Evolutionary conservation across 2,888 invertebrate genomes (phyloP), one percentile per base, ranked within the genome.

Genomic region (Hyalella azteca): DNA sequence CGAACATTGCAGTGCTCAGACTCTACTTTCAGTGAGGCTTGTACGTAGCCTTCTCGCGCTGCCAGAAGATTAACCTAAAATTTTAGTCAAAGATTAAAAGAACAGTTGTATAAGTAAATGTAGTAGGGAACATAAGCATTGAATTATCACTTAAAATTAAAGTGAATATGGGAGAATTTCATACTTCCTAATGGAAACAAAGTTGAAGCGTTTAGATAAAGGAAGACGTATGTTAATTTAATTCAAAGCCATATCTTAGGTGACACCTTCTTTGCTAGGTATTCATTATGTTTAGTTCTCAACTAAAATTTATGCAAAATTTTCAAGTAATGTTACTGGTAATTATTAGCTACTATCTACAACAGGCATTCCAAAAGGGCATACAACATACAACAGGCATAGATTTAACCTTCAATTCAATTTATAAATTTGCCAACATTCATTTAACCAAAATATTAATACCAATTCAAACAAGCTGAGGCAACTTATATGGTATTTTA

Each of bases 11-110:
- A 88, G 82, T 95, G 93, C 85, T 94, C 93, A 3, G 92, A 89
- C 0, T 89, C 90, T 0, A 96, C 92, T 85, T 90, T 91, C 86
- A 96, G 91, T 88, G 95, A 93, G 26, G 94, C 94, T 40, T 90
- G 87, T 87, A 94, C 92, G 77, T 89, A 90, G 0, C 96, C 96
- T 85, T 92, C 89, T n/a, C 91, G 92, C 80, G 92, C 92, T 39
- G 89, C 86, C 22, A 89, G 79, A 45, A 91, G 86, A 87, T 89
- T 87, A 0, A 90, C 87, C 89, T 90, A 78, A 26, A 50, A 50
- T 22, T 36, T 45, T 36, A 22, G 1, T n/a, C n/a, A 66, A 39
- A 2, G n/a, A 36, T 15, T 1, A 36, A 66, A 36, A 15, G 1
- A 26, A 22, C 9, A 59, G 13, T 26, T 5, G 2, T 15, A 1